phyloP scores from a whole-genome alignment of 2,113 vertebrate species.

The Macroglossus sobrinus region DNA sequence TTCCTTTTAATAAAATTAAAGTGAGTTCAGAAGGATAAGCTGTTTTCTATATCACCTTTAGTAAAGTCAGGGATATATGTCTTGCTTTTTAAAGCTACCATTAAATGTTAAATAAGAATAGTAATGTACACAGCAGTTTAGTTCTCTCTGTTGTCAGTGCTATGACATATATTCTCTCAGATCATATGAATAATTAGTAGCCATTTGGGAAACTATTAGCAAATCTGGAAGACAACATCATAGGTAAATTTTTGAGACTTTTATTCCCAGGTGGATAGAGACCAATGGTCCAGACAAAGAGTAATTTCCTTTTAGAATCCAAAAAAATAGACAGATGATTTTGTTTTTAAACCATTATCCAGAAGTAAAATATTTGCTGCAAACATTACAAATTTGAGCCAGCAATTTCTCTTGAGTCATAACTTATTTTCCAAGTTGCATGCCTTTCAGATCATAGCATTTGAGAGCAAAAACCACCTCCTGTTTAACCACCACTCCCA shows the following conservation, averaged over 20 bases:
- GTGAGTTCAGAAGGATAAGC: constrained; percentile 63
- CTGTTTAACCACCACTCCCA: neutral
- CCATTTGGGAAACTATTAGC: constrained; percentile 12
- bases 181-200: neutral
- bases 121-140: neutral
- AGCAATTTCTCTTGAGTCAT: neutral
- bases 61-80: neutral
- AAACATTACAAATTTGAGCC: neutral
- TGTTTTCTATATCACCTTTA: constrained; percentile 46
- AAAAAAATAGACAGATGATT: neutral
- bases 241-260: constrained; percentile 8
- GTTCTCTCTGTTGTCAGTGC: neutral
- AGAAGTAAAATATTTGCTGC: neutral
- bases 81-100: neutral
- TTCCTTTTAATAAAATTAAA: constrained; percentile 73
- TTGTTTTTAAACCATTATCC: neutral
- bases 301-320: constrained; percentile 7
- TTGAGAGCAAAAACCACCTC: neutral
- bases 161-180: neutral
- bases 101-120: constrained; percentile 10
- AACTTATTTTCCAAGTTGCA: neutral
- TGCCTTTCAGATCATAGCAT: neutral
- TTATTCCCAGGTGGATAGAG: neutral
- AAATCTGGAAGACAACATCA: constrained; percentile 11
- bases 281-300: neutral